phyloP scores from a whole-genome alignment of 1,140 invertebrate species.

The Steinernema feltiae region DNA sequence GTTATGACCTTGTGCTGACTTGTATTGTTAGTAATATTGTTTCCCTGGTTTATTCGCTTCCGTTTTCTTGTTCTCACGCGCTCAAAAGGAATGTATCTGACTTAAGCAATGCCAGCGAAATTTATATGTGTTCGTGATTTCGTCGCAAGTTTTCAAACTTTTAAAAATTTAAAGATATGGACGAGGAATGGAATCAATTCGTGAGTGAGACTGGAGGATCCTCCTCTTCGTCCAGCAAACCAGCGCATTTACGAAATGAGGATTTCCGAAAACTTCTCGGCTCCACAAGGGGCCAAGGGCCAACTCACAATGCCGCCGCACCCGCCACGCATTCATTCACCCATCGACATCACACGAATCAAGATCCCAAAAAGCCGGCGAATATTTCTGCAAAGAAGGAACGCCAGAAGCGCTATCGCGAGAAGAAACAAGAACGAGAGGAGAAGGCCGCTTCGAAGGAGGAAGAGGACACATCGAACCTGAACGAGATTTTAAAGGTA shows the following conservation, averaged over 20 bases:
- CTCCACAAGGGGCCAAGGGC: constrained; percentile 17
- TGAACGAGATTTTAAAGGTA: constrained; percentile 48
- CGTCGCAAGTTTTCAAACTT: too few relatives aligned
- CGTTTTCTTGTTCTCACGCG: too few relatives aligned
- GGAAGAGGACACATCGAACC: constrained; percentile 43
- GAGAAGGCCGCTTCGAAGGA: constrained; percentile 27
- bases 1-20: too few relatives aligned
- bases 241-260: constrained; percentile 59
- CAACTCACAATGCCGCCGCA: background rate
- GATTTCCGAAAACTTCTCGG: constrained; percentile 52
- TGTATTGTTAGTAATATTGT: too few relatives aligned
- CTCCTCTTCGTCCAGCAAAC: background rate
- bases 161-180: background rate
- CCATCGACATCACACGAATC: constrained; percentile 42
- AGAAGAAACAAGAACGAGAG: constrained; percentile 20
- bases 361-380: constrained; percentile 26
- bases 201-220: background rate
- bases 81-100: too few relatives aligned
- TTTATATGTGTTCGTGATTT: too few relatives aligned
- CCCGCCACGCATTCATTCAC: constrained; percentile 21
- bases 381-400: constrained; percentile 10
- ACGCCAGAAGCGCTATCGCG: background rate
- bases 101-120: too few relatives aligned
- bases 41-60: too few relatives aligned
- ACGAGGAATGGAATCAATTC: constrained; percentile 6